A percentile compares a stretch with the other conserved stretches of the same genome.
These are phyloP conservation scores for Helleia helle DNA, from an alignment of 2,888 invertebrate species.

Conservation along the genomic window DNA sequence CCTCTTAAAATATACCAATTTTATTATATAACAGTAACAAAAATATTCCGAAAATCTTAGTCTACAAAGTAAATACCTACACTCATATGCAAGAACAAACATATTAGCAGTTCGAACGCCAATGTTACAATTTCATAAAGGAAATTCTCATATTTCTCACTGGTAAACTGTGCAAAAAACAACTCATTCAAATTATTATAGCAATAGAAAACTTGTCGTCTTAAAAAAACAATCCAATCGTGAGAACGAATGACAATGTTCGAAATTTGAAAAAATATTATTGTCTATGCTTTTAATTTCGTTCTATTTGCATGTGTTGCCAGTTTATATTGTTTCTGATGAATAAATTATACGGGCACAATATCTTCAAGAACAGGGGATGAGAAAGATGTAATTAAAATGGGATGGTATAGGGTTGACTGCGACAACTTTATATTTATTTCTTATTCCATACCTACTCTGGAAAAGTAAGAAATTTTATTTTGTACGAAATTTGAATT, in stretches of 20 bases:
- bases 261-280: constrained; percentile 32
- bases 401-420: constrained; percentile 21
- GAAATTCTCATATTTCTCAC: not conserved
- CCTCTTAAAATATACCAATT: too few relatives aligned
- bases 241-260: constrained; percentile 61
- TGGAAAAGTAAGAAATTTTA: too few relatives aligned
- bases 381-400: constrained; percentile 63
- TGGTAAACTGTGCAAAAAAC: not conserved
- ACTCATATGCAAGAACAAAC: not conserved
- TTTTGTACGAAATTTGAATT: too few relatives aligned
- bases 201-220: constrained; percentile 23
- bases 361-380: constrained; percentile 59
- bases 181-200: constrained; percentile 4
- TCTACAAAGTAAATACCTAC: too few relatives aligned
- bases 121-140: not conserved
- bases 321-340: constrained; percentile 46
- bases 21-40: too few relatives aligned
- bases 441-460: not conserved
- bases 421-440: not conserved
- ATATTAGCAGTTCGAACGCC: not conserved
- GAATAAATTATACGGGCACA: constrained; percentile 60
- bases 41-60: too few relatives aligned
- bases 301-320: constrained; percentile 51
- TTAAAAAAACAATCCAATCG: constrained; percentile 32
- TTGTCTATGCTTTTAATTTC: constrained; percentile 61